Conservation (phyloP, 2,797 vertebrate genomes). For the Okamejei kenojei region DNA sequence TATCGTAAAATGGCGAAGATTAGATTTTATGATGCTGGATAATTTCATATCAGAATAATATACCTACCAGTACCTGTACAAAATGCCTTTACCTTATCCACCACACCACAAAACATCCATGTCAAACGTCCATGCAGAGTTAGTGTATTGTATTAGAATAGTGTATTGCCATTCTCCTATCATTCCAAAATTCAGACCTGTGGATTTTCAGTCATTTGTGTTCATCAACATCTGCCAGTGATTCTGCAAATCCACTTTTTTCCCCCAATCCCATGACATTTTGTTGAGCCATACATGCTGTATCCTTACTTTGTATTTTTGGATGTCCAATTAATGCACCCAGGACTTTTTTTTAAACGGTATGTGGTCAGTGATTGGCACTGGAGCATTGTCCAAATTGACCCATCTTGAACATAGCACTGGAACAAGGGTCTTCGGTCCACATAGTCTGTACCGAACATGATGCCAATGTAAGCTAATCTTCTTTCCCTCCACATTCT, state of each 20-base stretch:
- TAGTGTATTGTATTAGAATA: background rate
- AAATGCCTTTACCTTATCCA: background rate
- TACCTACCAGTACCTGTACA: too few species aligned
- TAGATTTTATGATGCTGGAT: background rate
- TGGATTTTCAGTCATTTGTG: background rate
- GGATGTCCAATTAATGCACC: background rate
- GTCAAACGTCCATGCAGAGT: background rate
- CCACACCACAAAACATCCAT: background rate
- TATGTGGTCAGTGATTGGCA: background rate
- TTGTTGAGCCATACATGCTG: background rate
- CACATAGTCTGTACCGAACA: too few species aligned
- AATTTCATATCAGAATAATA: background rate
- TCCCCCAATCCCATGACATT: background rate
- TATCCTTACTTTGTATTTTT: background rate
- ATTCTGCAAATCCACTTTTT: background rate
- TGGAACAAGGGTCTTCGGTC: too few species aligned
- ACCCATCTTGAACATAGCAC: background rate
- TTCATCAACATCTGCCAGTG: background rate
- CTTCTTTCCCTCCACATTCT: too few species aligned
- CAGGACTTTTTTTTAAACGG: background rate
- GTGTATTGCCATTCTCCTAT: background rate
- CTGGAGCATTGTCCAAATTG: background rate
- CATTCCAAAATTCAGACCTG: background rate
- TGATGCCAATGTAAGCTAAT: too few species aligned
- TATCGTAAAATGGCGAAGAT: background rate